Evolutionary conservation across 2,888 invertebrate genomes (phyloP).

Genomic region (Muschampia plurimacula): DNA sequence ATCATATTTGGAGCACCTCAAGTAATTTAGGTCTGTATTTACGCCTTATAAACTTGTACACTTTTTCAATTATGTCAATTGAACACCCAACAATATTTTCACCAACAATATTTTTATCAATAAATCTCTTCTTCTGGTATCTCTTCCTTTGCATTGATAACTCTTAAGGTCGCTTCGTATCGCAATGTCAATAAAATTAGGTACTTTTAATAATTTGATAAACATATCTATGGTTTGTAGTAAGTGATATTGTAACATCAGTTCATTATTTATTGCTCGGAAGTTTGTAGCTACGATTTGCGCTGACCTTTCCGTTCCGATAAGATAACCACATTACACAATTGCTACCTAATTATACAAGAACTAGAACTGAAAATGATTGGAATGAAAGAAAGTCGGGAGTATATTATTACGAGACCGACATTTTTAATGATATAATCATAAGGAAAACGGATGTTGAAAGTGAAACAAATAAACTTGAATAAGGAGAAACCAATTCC

Average conservation of each 20-base stretch:
- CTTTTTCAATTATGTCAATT: too few relatives aligned
- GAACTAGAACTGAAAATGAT: slow-evolving; percentile 30
- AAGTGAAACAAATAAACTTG: background rate
- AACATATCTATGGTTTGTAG: slow-evolving; percentile 13
- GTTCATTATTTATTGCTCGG: slow-evolving; percentile 58
- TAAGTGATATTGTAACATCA: slow-evolving; percentile 46
- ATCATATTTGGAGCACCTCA: background rate
- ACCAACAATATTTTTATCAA: background rate
- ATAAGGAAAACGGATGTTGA: background rate
- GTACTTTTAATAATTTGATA: slow-evolving; percentile 29
- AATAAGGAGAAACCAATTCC: background rate
- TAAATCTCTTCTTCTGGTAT: background rate
- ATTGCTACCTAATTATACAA: slow-evolving; percentile 48
- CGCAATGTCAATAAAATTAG: slow-evolving; percentile 27
- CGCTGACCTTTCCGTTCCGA: slow-evolving; percentile 78
- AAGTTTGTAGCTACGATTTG: slow-evolving; percentile 68
- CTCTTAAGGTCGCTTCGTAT: slow-evolving; percentile 34
- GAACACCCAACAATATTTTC: too few relatives aligned
- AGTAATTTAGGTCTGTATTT: background rate
- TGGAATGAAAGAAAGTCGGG: slow-evolving; percentile 18
- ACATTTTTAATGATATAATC: background rate
- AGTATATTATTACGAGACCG: background rate
- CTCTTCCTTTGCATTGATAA: slow-evolving; percentile 31
- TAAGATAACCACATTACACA: slow-evolving; percentile 73
- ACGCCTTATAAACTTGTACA: background rate